Percentiles rank a stretch among this genome's conserved stretches.
These are phyloP conservation scores for Spinus pinus DNA, from an alignment of 2,797 vertebrate genomes.

Conservation along the genomic window DNA sequence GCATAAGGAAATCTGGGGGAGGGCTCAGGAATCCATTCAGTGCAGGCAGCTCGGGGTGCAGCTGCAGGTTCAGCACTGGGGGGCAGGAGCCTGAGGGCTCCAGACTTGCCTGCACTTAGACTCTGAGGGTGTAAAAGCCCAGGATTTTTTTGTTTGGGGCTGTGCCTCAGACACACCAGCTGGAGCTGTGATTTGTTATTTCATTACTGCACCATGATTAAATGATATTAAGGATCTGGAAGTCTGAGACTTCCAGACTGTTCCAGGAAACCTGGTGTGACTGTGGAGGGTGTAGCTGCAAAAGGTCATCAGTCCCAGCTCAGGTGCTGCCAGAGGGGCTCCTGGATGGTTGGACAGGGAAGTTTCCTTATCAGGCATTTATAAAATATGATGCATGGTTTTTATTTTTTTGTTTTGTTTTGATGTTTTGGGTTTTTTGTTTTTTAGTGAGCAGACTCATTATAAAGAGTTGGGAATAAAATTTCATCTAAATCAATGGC, in stretches of 20 bases:
- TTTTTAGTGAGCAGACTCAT: neutral
- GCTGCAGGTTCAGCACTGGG: neutral
- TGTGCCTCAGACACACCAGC: fast-evolving
- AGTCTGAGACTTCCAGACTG: neutral
- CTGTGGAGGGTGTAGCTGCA: neutral
- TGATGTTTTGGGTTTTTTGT: neutral
- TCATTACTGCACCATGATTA: fast-evolving
- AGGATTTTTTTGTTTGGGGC: neutral
- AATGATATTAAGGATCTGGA: neutral
- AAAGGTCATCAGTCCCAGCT: neutral
- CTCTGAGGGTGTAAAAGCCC: neutral
- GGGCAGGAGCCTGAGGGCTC: neutral
- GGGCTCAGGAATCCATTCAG: neutral
- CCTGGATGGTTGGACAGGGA: too few species aligned
- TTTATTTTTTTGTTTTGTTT: neutral
- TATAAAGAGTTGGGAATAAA: neutral
- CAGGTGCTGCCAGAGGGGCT: neutral
- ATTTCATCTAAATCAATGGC: neutral
- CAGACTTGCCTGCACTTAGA: fast-evolving
- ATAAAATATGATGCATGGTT: neutral
- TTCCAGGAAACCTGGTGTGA: neutral
- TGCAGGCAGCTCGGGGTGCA: fast-evolving
- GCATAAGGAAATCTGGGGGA: neutral
- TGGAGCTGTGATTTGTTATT: neutral
- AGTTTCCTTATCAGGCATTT: neutral